phyloP scores from a whole-genome alignment of 64 coral and sea anemone species.

The Pocillopora damicornis region DNA sequence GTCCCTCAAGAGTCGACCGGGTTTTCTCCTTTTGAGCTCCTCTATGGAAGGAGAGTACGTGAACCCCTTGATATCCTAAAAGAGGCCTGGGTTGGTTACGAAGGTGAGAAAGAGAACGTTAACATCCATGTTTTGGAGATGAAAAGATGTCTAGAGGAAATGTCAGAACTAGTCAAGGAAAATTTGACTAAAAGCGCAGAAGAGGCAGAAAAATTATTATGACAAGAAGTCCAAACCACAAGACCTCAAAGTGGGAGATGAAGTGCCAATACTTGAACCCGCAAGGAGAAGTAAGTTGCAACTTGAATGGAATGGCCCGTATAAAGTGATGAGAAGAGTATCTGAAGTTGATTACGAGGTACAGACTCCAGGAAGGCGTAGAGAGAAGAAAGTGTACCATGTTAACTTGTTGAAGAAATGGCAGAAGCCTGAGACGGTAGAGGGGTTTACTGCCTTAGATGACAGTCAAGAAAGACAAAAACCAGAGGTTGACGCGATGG shows the following conservation, averaged over 20 bases:
- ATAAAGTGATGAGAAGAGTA: background rate
- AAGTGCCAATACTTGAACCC: background rate
- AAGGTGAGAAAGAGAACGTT: too few species aligned
- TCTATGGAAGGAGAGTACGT: too few species aligned
- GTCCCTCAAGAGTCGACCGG: background rate
- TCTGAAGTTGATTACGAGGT: background rate
- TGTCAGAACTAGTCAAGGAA: conserved; percentile 17
- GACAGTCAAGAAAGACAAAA: background rate
- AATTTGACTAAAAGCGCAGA: background rate
- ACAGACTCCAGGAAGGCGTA: background rate
- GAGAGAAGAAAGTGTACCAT: background rate
- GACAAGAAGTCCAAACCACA: background rate
- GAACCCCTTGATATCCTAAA: too few species aligned
- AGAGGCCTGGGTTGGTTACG: too few species aligned
- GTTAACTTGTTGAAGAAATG: background rate
- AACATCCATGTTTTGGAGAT: background rate
- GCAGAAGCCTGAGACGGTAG: background rate
- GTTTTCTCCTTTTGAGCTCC: too few species aligned
- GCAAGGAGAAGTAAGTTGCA: background rate
- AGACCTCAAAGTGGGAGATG: background rate
- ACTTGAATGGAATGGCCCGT: background rate
- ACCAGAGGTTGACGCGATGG: conserved; percentile 42
- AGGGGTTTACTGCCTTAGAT: too few species aligned
- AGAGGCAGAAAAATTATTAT: background rate
- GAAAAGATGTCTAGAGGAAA: background rate